These are phyloP conservation scores for Callospermophilus lateralis DNA, from an alignment of 2,113 vertebrate genomes.

Conservation along the genomic window DNA sequence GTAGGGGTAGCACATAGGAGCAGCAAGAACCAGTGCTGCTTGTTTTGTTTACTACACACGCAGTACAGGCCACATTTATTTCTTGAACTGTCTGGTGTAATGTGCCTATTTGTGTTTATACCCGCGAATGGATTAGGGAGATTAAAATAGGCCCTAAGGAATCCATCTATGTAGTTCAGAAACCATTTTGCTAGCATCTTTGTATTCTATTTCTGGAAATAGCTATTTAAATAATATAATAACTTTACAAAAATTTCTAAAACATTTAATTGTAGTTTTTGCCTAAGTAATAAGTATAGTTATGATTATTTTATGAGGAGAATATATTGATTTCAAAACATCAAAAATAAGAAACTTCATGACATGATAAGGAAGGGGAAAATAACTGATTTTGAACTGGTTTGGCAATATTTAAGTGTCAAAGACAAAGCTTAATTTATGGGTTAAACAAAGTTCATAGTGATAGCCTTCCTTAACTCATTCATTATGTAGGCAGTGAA, in stretches of 20 bases:
- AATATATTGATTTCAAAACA: not conserved
- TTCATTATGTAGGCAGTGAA: not conserved
- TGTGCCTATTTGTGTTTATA: not conserved
- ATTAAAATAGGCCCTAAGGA: not conserved
- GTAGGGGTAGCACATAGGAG: not conserved
- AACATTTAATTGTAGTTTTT: not conserved
- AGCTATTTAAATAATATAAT: not conserved
- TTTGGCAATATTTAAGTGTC: conserved; percentile 15
- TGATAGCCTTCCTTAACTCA: not conserved
- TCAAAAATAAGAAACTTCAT: not conserved
- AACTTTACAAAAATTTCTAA: not conserved
- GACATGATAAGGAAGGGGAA: not conserved
- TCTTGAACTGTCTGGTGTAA: not conserved
- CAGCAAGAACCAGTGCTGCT: too few relatives aligned
- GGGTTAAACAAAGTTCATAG: not conserved
- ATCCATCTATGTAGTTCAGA: not conserved
- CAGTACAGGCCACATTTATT: not conserved
- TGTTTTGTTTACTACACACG: not conserved
- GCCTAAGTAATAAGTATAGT: not conserved
- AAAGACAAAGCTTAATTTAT: conserved; percentile 9
- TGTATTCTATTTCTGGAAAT: not conserved
- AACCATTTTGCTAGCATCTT: not conserved
- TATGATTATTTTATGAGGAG: not conserved
- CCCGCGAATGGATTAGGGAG: fast-evolving
- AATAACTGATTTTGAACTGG: not conserved